Percentiles rank a stretch among this genome's conserved stretches.
These are phyloP conservation scores for Ceratosolen solmsi DNA, from an alignment of 1,140 invertebrate genomes.

Conservation along the genomic window DNA sequence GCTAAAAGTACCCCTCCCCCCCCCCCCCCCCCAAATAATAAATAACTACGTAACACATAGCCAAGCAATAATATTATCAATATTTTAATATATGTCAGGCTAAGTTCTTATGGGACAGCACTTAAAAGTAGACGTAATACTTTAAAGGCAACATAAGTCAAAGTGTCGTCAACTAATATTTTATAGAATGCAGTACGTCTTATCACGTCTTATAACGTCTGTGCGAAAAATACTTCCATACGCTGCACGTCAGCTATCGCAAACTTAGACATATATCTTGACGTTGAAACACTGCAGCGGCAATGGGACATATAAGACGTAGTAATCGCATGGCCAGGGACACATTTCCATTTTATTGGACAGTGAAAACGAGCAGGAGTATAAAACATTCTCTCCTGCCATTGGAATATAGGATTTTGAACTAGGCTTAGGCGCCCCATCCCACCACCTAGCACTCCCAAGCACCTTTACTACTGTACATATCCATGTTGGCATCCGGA, in stretches of 20 bases:
- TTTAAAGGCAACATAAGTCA: background rate
- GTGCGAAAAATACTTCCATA: background rate
- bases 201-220: background rate
- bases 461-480: slow-evolving; percentile 40
- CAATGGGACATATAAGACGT: slow-evolving; percentile 21
- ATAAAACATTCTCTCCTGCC: slow-evolving; percentile 43
- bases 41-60: no score
- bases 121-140: background rate
- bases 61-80: background rate
- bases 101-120: background rate
- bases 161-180: background rate
- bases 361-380: slow-evolving; percentile 45
- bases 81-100: background rate
- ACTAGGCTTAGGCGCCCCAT: slow-evolving; percentile 64
- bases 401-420: slow-evolving; percentile 64
- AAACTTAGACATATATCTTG: background rate
- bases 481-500: slow-evolving; percentile 19
- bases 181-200: background rate
- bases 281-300: background rate
- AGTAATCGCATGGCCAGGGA: slow-evolving; percentile 48
- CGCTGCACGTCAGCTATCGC: slow-evolving; percentile 54
- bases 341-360: slow-evolving; percentile 73
- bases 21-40: no score
- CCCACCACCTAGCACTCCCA: no score
- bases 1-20: no score